Conservation (phyloP, 2,888 invertebrate genomes). For the Cryptus viduatorius region DNA sequence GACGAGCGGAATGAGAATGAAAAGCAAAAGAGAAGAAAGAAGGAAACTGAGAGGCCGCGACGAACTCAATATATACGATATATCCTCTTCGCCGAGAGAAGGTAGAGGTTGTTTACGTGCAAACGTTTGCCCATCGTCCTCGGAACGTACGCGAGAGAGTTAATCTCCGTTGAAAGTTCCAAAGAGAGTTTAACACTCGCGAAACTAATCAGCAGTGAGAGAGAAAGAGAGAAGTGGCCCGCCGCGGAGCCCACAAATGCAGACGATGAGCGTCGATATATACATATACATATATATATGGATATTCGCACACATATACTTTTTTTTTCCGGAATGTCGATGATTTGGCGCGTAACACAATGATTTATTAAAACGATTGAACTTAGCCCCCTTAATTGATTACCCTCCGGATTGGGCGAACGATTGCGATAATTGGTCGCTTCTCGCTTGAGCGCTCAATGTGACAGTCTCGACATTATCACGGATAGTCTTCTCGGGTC, state of each 20-base stretch:
- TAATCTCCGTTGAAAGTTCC: neutral
- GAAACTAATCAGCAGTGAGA: constrained; percentile 3
- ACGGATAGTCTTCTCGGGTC: neutral
- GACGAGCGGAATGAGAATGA: constrained; percentile 1
- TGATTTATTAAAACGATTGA: constrained; percentile 69
- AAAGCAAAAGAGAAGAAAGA: constrained; percentile 27
- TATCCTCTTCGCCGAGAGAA: constrained; percentile 2
- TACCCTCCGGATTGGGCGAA: constrained; percentile 57
- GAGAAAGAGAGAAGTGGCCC: neutral
- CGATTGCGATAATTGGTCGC: constrained; percentile 72
- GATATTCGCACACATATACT: neutral
- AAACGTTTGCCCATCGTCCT: constrained; percentile 52
- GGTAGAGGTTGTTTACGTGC: constrained; percentile 46
- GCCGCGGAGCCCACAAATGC: neutral
- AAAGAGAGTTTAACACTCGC: too few relatives aligned
- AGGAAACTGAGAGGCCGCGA: constrained; percentile 23
- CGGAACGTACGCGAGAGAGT: constrained; percentile 36
- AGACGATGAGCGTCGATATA: neutral
- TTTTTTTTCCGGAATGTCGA: constrained; percentile 7
- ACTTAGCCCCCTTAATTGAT: constrained; percentile 75
- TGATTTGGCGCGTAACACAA: constrained; percentile 49
- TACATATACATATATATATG: neutral
- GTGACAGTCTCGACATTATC: constrained; percentile 20
- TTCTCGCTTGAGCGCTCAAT: constrained; percentile 52
- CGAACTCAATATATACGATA: constrained; percentile 19